Conservation (phyloP, 1,140 invertebrate species). For the Bacillus rossius region DNA sequence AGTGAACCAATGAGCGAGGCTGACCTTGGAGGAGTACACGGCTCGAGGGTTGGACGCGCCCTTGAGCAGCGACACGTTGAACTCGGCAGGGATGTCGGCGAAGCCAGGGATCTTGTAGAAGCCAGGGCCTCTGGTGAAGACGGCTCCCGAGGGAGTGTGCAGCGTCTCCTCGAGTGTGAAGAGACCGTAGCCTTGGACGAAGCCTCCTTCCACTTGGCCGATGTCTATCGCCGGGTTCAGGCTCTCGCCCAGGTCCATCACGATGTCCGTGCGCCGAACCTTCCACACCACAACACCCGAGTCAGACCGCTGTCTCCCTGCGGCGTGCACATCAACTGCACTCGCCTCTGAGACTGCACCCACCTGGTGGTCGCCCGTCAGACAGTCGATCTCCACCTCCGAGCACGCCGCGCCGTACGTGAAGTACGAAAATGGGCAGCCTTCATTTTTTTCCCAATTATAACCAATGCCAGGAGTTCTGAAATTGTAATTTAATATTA, state of each 20-base stretch:
- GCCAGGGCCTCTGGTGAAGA: conserved; percentile 84
- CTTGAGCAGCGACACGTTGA: conserved; percentile 89
- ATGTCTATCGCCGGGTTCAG: conserved; percentile 95
- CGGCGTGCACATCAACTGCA: not conserved
- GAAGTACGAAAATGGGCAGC: conserved; percentile 72
- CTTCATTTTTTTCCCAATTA: conserved; percentile 62
- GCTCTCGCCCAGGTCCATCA: conserved; percentile 92
- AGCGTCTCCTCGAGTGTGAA: conserved; percentile 88
- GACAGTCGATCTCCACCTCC: conserved; percentile 83
- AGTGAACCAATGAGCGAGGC: too few relatives aligned
- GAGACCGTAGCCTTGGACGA: conserved; percentile 89
- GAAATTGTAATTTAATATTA: conserved; percentile 12
- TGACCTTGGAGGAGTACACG: conserved; percentile 91
- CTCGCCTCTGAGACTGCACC: not conserved
- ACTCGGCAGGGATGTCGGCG: conserved; percentile 82
- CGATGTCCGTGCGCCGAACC: conserved; percentile 85
- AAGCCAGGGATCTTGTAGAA: conserved; percentile 91
- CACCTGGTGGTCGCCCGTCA: conserved; percentile 82
- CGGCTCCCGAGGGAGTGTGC: conserved; percentile 73
- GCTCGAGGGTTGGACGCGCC: conserved; percentile 81
- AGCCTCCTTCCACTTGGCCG: conserved; percentile 92
- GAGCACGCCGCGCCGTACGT: conserved; percentile 73
- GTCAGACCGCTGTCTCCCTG: too few relatives aligned
- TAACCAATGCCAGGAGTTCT: conserved; percentile 74
- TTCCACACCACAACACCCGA: conserved; percentile 27